Percentiles rank a stretch among this genome's conserved stretches.
phyloP scores from a whole-genome alignment of 2,888 invertebrate genomes.

The Nephrotoma appendiculata region DNA sequence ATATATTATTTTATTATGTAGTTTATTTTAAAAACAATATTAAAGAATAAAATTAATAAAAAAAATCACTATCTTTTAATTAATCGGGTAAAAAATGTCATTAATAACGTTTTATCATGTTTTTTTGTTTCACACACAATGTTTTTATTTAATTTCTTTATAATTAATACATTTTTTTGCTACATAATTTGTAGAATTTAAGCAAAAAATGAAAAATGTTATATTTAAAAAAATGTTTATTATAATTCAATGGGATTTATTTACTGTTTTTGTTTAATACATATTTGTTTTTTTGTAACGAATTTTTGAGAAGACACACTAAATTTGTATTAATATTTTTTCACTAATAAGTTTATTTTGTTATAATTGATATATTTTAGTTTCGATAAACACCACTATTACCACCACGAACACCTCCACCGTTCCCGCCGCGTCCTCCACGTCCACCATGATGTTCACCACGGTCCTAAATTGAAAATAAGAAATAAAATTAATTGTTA shows the following conservation, averaged over 20 bases:
- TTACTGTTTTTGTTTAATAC: background rate
- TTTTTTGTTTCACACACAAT: background rate
- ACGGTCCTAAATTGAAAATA: slow-evolving; percentile 10
- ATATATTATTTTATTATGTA: background rate
- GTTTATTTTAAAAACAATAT: background rate
- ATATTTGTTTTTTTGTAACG: background rate
- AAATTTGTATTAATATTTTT: background rate
- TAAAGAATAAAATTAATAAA: background rate
- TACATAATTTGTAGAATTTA: background rate
- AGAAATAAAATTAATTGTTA: no score
- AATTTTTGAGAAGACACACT: slow-evolving; percentile 5
- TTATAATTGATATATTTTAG: slow-evolving; percentile 7
- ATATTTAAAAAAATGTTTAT: background rate
- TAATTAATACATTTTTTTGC: background rate
- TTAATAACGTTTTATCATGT: background rate
- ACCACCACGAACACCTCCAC: slow-evolving; percentile 9
- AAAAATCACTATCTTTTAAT: background rate
- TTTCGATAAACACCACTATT: slow-evolving; percentile 11
- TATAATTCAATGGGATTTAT: background rate
- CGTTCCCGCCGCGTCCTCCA: slow-evolving; percentile 9
- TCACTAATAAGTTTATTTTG: background rate
- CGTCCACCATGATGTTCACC: slow-evolving; percentile 9
- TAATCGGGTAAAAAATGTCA: background rate
- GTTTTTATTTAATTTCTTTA: background rate
- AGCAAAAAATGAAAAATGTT: background rate